Evolutionary conservation across 2,113 vertebrate species (phyloP), one percentile per base, ranked within the genome.

Genomic region (Symphodus melops): DNA sequence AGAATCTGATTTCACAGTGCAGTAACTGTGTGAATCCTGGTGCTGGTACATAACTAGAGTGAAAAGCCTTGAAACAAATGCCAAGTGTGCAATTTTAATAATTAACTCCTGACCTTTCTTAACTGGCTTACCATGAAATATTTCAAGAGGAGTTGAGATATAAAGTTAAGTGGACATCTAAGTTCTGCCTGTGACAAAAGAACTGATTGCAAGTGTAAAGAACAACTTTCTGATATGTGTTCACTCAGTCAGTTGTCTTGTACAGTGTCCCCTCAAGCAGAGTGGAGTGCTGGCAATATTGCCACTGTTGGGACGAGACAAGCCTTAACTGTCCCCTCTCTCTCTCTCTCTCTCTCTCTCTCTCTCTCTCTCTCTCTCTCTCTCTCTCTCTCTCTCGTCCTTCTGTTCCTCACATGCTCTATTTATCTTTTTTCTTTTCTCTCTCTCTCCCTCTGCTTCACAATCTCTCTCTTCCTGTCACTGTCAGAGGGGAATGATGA

Each of bases 401-500:
- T n/a, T 64, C 39, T 57, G 37, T 77, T 62, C 23, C 36, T 80
- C 65, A 49, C 56, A 53, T 9, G 55, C 63, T 68, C 65, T 36
- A 52, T 78, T 66, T 73, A 54, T 84, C 51, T 53, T 58, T 58
- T 20, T 23, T 60, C 11, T n/a, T 16, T 53, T 14, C 49, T 12
- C n/a, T 62, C 46, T 72, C 59, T 55, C 41, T 39, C 9, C 5
- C n/a, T 66, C 59, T 60, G 28, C 28, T 54, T 75, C 79, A 71
- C 72, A 21, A 42, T 75, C 86, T 76, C 48, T 68, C 36, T 77
- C 60, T 87, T 85, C 77, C 81, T 82, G 77, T 79, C 49, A 0
- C 79, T 82, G 77, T 88, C 89, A 88, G 76, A 82, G 23, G 79
- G 78, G 83, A 87, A 89, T 86, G 91, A 90, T 69, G 72, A 88